These are phyloP conservation scores for Plebejus argus DNA, from an alignment of 2,888 invertebrate species.

Conservation along the genomic window DNA sequence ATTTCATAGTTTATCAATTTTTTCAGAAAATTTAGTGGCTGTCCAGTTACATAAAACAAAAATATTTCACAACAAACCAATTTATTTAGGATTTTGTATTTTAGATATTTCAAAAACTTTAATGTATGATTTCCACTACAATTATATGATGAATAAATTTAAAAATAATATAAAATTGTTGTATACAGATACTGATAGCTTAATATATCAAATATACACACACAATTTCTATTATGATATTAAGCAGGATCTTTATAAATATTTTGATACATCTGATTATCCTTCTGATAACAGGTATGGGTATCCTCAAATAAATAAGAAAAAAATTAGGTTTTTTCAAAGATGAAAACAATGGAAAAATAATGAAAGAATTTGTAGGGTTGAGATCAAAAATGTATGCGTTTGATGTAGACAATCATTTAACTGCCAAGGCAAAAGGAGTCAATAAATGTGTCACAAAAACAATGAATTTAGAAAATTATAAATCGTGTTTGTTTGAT, in stretches of 20 bases:
- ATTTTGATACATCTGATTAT: conserved; percentile 49
- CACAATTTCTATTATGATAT: conserved; percentile 45
- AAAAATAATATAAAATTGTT: conserved; percentile 34
- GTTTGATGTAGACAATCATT: conserved; percentile 41
- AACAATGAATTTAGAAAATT: no score
- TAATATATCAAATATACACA: conserved; percentile 44
- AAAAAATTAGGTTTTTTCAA: conserved; percentile 47
- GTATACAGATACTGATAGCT: conserved; percentile 45
- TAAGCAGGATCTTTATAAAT: conserved; percentile 40
- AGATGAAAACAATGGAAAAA: conserved; percentile 38
- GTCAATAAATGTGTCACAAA: conserved; percentile 38
- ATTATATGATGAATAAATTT: conserved; percentile 42
- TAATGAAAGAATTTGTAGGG: conserved; percentile 36
- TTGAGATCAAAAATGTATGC: conserved; percentile 48
- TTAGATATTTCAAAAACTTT: conserved; percentile 42
- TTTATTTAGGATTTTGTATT: conserved; percentile 43
- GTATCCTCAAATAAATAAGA: conserved; percentile 47
- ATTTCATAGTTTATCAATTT: conserved; percentile 51
- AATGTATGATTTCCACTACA: conserved; percentile 45
- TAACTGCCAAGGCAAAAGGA: conserved; percentile 43
- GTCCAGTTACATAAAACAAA: conserved; percentile 23
- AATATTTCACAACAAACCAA: conserved; percentile 42
- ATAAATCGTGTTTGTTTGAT: no score
- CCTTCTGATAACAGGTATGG: conserved; percentile 29
- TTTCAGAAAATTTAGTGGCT: conserved; percentile 37